Conservation (phyloP, 2,113 vertebrate genomes). For the Riparia riparia region DNA sequence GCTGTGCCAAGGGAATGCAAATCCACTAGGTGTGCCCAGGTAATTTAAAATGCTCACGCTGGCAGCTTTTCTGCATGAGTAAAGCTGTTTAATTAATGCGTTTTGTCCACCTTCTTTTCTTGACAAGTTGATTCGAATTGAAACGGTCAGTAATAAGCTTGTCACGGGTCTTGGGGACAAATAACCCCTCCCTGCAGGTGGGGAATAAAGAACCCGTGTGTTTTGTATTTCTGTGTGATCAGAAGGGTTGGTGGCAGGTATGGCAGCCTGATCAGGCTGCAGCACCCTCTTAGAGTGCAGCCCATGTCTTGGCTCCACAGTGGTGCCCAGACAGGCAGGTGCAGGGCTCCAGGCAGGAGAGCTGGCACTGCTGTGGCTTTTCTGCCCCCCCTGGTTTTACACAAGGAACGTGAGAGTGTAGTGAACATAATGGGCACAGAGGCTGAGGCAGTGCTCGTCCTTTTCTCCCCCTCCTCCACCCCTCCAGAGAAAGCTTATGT, state of each 20-base stretch:
- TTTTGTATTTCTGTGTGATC: slow-evolving; percentile 16
- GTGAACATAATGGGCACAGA: not conserved
- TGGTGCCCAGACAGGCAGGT: not conserved
- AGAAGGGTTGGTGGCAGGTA: not conserved
- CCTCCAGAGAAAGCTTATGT: slow-evolving; percentile 8
- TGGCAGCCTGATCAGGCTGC: not conserved
- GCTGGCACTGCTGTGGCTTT: not conserved
- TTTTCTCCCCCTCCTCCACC: not conserved
- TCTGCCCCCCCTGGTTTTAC: not conserved
- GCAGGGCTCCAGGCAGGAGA: not conserved
- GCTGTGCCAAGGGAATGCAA: slow-evolving; percentile 92
- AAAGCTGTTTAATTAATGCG: slow-evolving; percentile 89
- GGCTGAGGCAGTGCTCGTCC: not conserved
- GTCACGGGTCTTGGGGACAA: slow-evolving; percentile 67
- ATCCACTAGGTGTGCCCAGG: slow-evolving; percentile 92
- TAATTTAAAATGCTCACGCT: slow-evolving; percentile 91
- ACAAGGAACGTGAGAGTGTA: not conserved
- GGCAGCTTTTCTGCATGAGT: slow-evolving; percentile 91
- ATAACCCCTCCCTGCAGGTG: slow-evolving; percentile 65
- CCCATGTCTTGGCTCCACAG: not conserved
- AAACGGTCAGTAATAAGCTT: slow-evolving; percentile 72
- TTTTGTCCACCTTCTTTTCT: slow-evolving; percentile 81
- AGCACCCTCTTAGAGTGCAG: not conserved
- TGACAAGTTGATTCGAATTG: slow-evolving; percentile 78
- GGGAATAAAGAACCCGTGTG: slow-evolving; percentile 36